These are phyloP conservation scores for Macrotrachela quadricornifera DNA, from an alignment of 1,140 invertebrate species.

Conservation along the genomic window DNA sequence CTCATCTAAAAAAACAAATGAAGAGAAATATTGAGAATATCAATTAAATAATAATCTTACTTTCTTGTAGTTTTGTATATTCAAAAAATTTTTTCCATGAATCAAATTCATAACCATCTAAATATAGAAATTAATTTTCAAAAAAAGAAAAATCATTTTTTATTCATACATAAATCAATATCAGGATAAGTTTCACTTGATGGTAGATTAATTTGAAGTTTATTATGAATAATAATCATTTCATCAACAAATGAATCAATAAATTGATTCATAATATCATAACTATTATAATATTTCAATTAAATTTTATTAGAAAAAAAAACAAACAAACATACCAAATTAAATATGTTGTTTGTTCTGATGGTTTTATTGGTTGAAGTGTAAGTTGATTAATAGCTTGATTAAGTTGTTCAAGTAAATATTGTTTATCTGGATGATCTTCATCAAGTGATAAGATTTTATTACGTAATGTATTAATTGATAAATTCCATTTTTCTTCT, in stretches of 20 bases:
- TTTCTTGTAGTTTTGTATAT: slow-evolving; percentile 2
- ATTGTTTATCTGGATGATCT: too few relatives aligned
- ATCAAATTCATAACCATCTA: slow-evolving; percentile 1
- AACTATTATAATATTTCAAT: neutral
- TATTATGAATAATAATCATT: neutral
- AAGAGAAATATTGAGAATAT: too few relatives aligned
- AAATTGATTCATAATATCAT: neutral
- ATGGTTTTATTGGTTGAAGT: too few relatives aligned
- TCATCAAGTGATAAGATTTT: neutral
- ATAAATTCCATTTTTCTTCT: slow-evolving; percentile 16
- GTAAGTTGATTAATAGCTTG: too few relatives aligned
- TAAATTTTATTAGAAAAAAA: neutral
- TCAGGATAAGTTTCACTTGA: neutral
- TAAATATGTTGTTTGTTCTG: too few relatives aligned
- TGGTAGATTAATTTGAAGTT: neutral
- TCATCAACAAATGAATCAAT: neutral
- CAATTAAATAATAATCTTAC: neutral
- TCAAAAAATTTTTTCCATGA: slow-evolving; percentile 7
- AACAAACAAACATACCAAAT: neutral
- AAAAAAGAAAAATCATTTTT: too few relatives aligned
- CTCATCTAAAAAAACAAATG: too few relatives aligned
- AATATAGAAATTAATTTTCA: neutral
- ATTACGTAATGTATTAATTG: neutral
- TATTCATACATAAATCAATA: neutral
- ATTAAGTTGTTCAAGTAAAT: too few relatives aligned